Base-by-base conservation (phyloP, 2,888 invertebrate genomes). In the Rhagonycha fulva region DNA sequence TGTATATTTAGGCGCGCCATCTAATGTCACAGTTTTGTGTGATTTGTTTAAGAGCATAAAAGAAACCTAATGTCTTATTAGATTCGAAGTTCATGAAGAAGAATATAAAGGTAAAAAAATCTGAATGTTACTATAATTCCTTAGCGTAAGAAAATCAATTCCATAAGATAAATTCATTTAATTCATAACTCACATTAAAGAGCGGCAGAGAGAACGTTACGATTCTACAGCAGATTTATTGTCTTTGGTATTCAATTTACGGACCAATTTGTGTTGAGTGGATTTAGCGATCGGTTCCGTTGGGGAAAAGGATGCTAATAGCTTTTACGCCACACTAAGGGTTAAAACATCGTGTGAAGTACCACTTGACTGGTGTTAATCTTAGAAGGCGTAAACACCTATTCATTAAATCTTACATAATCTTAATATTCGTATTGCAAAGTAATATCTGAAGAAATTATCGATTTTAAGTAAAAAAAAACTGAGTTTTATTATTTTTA, bases 201-300 rank as follows among this genome's bases (percentile, higher is more conserved):
- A 82, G 82, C 81, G 82, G 77, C 82, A 81, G 80, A 80, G 82
- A 82, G 83, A 84, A 84, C 85, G 85, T 85, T 84, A 84, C 84
- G 83, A 85, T 85, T 84, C 84, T 82, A 81, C 84, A 82, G 80
- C 84, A 85, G 87, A 87, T 87, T 87, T 87, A 87, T 86, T 83
- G 85, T 84, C 83, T 84, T 83, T 84, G 85, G 85, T 85, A 85
- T 86, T 87, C 86, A 87, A 87, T 87, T 87, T 87, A 87, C 86
- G 86, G 85, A 85, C 86, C 87, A 87, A 87, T 87, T 87, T 87
- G 86, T 85, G 87, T 87, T 87, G 84, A 86, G 86, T 85, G 85
- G 84, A 86, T 86, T 87, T 86, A 86, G 86, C 85, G 86, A 85
- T 84, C 84, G 83, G 83, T 83, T 80, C 79, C 79, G 74, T 73